phyloP scores from a whole-genome alignment of 1,140 invertebrate genomes.

The Heliconius hermathena region DNA sequence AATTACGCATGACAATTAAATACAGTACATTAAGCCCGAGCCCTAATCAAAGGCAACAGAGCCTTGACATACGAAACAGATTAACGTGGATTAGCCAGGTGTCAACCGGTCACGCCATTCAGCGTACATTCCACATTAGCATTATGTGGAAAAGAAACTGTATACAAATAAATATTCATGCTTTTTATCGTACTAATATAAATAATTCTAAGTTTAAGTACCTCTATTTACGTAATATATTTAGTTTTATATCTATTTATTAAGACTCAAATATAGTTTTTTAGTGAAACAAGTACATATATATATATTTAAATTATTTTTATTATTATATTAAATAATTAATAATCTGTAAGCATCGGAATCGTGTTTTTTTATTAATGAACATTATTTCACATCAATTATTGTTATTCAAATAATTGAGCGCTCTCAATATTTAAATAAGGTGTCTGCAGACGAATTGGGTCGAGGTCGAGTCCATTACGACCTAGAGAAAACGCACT shows the following conservation, averaged over 20 bases:
- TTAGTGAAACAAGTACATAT: too few species aligned
- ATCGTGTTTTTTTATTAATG: slow-evolving; percentile 17
- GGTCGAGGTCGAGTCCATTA: slow-evolving; percentile 70
- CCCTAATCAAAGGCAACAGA: slow-evolving; percentile 28
- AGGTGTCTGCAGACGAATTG: slow-evolving; percentile 57
- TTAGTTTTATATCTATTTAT: too few species aligned
- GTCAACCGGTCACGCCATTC: slow-evolving; percentile 40
- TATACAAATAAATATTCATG: slow-evolving; percentile 28
- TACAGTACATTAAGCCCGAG: slow-evolving; percentile 31
- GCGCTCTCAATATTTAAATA: slow-evolving; percentile 62
- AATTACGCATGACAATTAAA: slow-evolving; percentile 30
- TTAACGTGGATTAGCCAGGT: slow-evolving; percentile 47
- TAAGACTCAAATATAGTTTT: too few species aligned
- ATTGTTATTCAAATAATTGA: slow-evolving; percentile 50
- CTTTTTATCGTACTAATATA: background rate
- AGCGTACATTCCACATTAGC: slow-evolving; percentile 37
- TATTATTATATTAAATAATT: too few species aligned
- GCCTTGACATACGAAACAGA: slow-evolving; percentile 48
- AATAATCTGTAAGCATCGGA: too few species aligned
- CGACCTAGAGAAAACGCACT: slow-evolving; percentile 53
- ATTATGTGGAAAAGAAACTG: slow-evolving; percentile 36
- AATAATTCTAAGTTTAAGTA: background rate
- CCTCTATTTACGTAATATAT: too few species aligned
- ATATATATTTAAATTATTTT: too few species aligned
- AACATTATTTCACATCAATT: slow-evolving; percentile 44